Evolutionary conservation across 2,888 invertebrate species (phyloP).

Genomic region (Tetranychus piercei): DNA sequence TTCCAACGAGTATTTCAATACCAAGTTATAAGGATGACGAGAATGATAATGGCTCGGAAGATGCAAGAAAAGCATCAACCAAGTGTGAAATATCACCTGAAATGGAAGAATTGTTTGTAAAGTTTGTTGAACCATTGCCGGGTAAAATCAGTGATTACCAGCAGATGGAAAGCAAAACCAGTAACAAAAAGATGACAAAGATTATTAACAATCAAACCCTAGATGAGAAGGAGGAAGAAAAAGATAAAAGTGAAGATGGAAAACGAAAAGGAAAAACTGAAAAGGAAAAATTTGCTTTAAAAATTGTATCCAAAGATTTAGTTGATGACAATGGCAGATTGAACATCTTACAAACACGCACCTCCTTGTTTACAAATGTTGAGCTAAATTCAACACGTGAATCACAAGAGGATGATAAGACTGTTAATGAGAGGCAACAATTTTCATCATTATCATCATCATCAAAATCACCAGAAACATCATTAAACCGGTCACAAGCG

Average conservation of each 20-base stretch:
- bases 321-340: neutral
- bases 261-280: neutral
- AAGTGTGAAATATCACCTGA: slow-evolving; percentile 27
- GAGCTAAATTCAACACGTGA: neutral
- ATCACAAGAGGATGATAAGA: neutral
- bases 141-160: neutral
- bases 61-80: slow-evolving; percentile 25
- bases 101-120: slow-evolving; percentile 26
- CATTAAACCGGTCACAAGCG: neutral
- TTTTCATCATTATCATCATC: neutral
- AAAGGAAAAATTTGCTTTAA: neutral
- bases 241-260: neutral
- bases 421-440: neutral
- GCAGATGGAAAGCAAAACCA: neutral
- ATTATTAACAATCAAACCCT: neutral
- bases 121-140: slow-evolving; percentile 14
- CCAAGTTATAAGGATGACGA: neutral
- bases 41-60: slow-evolving; percentile 18
- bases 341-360: neutral
- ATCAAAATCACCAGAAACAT: no score
- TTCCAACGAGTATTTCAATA: neutral
- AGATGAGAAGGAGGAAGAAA: neutral
- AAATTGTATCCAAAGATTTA: neutral
- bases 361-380: neutral
- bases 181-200: neutral